Base-by-base conservation (phyloP, 2,797 vertebrate genomes). In the Dromococcyx pavoninus region DNA sequence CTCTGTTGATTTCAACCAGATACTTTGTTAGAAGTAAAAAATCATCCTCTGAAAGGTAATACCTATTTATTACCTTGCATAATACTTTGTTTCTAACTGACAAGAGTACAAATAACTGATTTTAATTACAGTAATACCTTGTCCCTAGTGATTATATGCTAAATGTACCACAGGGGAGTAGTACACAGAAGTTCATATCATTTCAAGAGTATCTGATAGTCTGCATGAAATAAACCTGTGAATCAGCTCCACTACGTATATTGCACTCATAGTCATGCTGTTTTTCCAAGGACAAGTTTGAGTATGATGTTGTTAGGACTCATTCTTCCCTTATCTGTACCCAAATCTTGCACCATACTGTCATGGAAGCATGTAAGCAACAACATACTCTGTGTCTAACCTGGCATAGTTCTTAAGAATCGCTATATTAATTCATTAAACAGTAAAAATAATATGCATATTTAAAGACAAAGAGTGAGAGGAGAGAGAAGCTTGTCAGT, bases 11-110 rank as follows among this genome's bases (percentile, higher is more conserved):
- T 86, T 72, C 37, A 75, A 44, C 5, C 11, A 85, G 57, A 83
- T 65, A 28, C 10, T 58, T 58, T 2, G 0, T 37, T 39, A 46
- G 11, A 65, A 64, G 39, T 37, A 83, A 73, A 94, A 88, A 41
- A n/a, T 4, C 19, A 37, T 25, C 8, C 9, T 66, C 43, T 78
- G 39, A 76, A 93, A 60, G 39, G 8, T 21, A 51, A 65, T 35
- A 13, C 0, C 1, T 70, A 21, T 11, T 64, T 88, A 7, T 72
- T 82, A 46, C 2, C 12, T 71, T 32, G 23, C 0, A 0, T 25
- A 48, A 70, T 35, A 44, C 17, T 81, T 67, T 13, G 2, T n/a
- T 65, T 39, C 39, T 79, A 76, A 41, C 7, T 4, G 65, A n/a
- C 5, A 56, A 11, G 15, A 41, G 21, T 44, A 53, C 23, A 75